Evolutionary conservation across 2,113 vertebrate species (phyloP).

Genomic region (Apistogramma diplotaenia): DNA sequence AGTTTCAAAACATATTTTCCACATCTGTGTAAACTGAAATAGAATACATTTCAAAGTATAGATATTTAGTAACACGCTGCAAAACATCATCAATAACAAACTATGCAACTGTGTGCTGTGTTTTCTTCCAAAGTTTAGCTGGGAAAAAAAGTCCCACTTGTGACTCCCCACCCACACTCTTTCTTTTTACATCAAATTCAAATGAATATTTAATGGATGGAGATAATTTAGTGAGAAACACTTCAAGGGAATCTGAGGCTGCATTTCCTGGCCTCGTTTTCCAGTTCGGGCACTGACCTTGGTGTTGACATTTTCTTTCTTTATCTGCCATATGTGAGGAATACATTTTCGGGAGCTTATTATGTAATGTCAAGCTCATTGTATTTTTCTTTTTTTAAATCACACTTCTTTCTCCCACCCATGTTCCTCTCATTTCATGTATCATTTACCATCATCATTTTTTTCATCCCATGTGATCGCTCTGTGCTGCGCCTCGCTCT

Average conservation of each 20-base stretch:
- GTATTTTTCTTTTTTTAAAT: not conserved
- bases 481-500: not conserved
- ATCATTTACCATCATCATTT: constrained; percentile 60
- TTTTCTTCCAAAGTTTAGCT: not conserved
- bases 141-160: not conserved
- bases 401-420: not conserved
- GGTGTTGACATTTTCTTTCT: constrained; percentile 12
- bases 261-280: not conserved
- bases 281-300: not conserved
- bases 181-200: constrained; percentile 27
- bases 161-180: constrained; percentile 2
- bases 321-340: constrained; percentile 1
- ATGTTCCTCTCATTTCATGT: constrained; percentile 56
- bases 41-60: no score
- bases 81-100: constrained; percentile 24
- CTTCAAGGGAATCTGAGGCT: not conserved
- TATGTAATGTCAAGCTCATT: constrained; percentile 33
- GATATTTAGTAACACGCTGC: not conserved
- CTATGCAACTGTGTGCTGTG: not conserved
- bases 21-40: no score
- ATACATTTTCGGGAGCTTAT: not conserved
- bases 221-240: constrained; percentile 19
- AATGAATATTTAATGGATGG: constrained; percentile 28
- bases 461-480: constrained; percentile 30
- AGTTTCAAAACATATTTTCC: no score